These are phyloP conservation scores for Drosophila melanogaster DNA, from an alignment of 1,140 invertebrate genomes.

Conservation along the genomic window Release_6_plus_ISO1_MT NT_033777.3:25660001-25660500, in stretches of 20 bases:
- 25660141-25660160: slow-evolving; percentile 31
- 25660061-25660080: no score
- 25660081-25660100: background rate
- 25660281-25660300: slow-evolving; percentile 26
- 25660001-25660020: no score
- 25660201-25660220: slow-evolving; percentile 14
- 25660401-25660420: slow-evolving; percentile 66
- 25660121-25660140: slow-evolving; percentile 21
- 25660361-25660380: slow-evolving; percentile 78
- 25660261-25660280: slow-evolving; percentile 57
- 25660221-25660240: slow-evolving; percentile 4
- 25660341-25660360: slow-evolving; percentile 29
- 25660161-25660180: slow-evolving; percentile 56
- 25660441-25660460: slow-evolving; percentile 78
- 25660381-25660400: slow-evolving; percentile 59
- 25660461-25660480: slow-evolving; percentile 28
- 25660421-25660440: slow-evolving; percentile 72
- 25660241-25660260: background rate
- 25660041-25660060: no score
- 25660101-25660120: slow-evolving; percentile 18
- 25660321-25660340: slow-evolving; percentile 8
- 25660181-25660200: slow-evolving; percentile 70
- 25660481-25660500: slow-evolving; percentile 41
- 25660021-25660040: no score
- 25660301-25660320: slow-evolving; percentile 17